These are phyloP conservation scores for Cricetomys ansorgei DNA, from an alignment of 2,113 vertebrate genomes.

Conservation along the genomic window DNA sequence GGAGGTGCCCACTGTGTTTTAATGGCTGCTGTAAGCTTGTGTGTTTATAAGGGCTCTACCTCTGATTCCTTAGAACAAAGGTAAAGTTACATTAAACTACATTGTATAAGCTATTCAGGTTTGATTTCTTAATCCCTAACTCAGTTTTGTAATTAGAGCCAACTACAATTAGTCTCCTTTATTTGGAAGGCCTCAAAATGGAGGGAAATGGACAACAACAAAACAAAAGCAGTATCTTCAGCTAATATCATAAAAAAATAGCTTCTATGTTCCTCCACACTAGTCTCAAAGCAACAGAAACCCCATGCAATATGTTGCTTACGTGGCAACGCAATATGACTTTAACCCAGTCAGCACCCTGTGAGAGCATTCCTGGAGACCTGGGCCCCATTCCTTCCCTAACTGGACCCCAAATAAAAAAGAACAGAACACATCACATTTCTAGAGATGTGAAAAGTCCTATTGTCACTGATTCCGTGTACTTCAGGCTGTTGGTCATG, in stretches of 20 bases:
- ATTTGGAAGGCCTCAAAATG: conserved; percentile 38
- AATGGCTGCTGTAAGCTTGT: conserved; percentile 23
- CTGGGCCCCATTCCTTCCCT: background rate
- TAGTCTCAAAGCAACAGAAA: conserved; percentile 51
- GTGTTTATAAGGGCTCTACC: conserved; percentile 1
- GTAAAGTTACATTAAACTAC: conserved; percentile 52
- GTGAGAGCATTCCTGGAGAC: background rate
- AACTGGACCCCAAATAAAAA: background rate
- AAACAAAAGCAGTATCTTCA: conserved; percentile 5
- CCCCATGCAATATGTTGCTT: background rate
- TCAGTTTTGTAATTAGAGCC: conserved; percentile 29
- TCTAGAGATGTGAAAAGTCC: conserved; percentile 41
- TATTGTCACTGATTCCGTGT: background rate
- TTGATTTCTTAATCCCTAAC: conserved; percentile 29
- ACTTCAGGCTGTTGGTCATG: background rate
- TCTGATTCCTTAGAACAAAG: conserved; percentile 34
- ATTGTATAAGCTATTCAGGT: conserved; percentile 8
- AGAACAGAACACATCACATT: background rate
- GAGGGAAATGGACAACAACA: background rate
- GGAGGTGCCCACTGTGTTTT: conserved; percentile 20
- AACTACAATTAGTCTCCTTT: conserved; percentile 20
- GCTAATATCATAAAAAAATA: conserved; percentile 44
- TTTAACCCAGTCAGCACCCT: conserved; percentile 48
- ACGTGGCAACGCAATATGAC: too few relatives aligned
- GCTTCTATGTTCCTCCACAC: background rate